Percentiles rank a stretch among this genome's conserved stretches.
Evolutionary conservation across 2,888 invertebrate species (phyloP).

Genomic region (Xylota sylvarum): DNA sequence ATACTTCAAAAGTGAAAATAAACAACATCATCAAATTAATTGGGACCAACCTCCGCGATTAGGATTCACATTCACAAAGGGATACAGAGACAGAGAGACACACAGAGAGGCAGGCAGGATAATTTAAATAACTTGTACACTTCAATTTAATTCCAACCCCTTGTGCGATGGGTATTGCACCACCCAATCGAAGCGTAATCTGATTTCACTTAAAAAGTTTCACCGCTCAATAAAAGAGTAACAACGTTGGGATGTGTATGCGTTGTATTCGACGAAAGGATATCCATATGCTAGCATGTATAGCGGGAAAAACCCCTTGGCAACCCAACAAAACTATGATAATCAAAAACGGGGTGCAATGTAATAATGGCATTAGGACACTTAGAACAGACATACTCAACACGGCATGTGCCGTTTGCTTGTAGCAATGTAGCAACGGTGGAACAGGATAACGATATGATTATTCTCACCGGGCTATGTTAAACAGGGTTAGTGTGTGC

Average conservation of each 20-base stretch:
- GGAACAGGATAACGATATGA: slow-evolving; percentile 58
- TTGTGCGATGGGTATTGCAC: slow-evolving; percentile 36
- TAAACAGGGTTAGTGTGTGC: slow-evolving; percentile 34
- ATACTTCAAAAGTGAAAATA: slow-evolving; percentile 61
- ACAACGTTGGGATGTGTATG: slow-evolving; percentile 17
- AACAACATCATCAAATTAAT: slow-evolving; percentile 71
- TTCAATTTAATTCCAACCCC: slow-evolving; percentile 55
- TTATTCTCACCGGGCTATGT: slow-evolving; percentile 40
- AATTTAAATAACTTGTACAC: slow-evolving; percentile 54
- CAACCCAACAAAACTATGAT: slow-evolving; percentile 37
- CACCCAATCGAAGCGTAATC: slow-evolving; percentile 61
- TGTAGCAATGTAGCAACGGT: slow-evolving; percentile 10
- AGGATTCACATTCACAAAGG: slow-evolving; percentile 13
- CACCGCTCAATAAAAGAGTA: slow-evolving; percentile 58
- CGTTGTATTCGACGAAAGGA: slow-evolving; percentile 3
- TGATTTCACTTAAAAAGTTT: slow-evolving; percentile 68
- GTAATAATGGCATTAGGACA: slow-evolving; percentile 70
- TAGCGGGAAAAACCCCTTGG: slow-evolving; percentile 29
- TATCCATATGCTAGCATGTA: slow-evolving; percentile 35
- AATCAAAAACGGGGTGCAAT: slow-evolving; percentile 64
- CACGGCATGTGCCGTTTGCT: slow-evolving; percentile 58
- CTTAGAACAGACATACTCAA: slow-evolving; percentile 45
- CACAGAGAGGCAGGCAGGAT: slow-evolving; percentile 11
- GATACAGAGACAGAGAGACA: not conserved
- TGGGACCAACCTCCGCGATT: slow-evolving; percentile 63